These are phyloP conservation scores for Formica exsecta DNA, from an alignment of 1,140 invertebrate genomes.

Conservation along the genomic window DNA sequence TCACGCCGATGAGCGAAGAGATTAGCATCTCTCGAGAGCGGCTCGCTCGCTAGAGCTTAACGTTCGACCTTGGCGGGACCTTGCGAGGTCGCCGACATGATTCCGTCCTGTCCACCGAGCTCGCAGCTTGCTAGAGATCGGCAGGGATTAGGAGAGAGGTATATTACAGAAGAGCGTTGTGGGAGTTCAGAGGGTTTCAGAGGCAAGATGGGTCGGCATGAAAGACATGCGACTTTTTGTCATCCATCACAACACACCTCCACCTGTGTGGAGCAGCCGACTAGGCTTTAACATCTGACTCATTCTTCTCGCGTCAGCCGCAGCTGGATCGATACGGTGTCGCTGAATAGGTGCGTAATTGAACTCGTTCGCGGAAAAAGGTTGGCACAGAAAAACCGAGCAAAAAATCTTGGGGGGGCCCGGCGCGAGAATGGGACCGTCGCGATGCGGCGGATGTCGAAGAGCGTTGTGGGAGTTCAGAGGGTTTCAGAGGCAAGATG, in stretches of 20 bases:
- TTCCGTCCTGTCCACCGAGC: slow-evolving; percentile 75
- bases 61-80: slow-evolving; percentile 86
- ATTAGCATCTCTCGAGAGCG: slow-evolving; percentile 78
- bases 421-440: not conserved
- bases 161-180: not conserved
- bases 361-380: slow-evolving; percentile 47
- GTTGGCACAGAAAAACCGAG: slow-evolving; percentile 29
- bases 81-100: slow-evolving; percentile 86
- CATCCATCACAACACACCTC: slow-evolving; percentile 34
- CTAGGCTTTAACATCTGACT: slow-evolving; percentile 41
- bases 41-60: slow-evolving; percentile 80
- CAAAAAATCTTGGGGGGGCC: not conserved
- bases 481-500: not conserved
- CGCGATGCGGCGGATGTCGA: slow-evolving; percentile 53
- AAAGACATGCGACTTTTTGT: slow-evolving; percentile 63
- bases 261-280: not conserved
- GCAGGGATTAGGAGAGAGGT: slow-evolving; percentile 63
- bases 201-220: slow-evolving; percentile 3
- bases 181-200: slow-evolving; percentile 11
- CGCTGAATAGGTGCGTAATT: slow-evolving; percentile 51
- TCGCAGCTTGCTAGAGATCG: slow-evolving; percentile 72
- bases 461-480: slow-evolving; percentile 3
- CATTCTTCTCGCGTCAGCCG: slow-evolving; percentile 26
- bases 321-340: slow-evolving; percentile 8
- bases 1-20: slow-evolving; percentile 77